These are phyloP conservation scores for Aricia artaxerxes DNA, from an alignment of 2,888 invertebrate genomes.

Conservation along the genomic window DNA sequence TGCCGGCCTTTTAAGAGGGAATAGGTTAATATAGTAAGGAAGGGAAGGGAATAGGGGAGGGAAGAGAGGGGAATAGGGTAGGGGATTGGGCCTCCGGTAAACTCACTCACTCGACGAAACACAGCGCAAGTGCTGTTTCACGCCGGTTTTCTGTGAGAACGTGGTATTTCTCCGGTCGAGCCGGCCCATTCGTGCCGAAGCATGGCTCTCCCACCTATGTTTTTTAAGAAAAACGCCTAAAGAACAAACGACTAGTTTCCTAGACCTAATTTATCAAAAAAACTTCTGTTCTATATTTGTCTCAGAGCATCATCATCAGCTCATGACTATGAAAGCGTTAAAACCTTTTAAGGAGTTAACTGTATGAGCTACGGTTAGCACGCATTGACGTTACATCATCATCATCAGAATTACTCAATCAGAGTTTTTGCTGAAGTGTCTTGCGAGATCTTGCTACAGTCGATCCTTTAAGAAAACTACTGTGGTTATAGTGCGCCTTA, in stretches of 20 bases:
- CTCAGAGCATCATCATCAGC: not conserved
- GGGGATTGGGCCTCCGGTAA: too few species aligned
- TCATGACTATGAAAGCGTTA: not conserved
- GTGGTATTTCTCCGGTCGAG: too few species aligned
- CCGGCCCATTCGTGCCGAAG: too few species aligned
- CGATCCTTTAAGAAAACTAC: not conserved
- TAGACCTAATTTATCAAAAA: not conserved
- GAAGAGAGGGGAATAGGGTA: too few species aligned
- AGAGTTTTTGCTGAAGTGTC: not conserved
- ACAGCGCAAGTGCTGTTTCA: too few species aligned
- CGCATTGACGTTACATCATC: not conserved
- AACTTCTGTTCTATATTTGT: not conserved
- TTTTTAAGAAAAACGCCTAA: too few species aligned
- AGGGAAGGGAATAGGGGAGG: too few species aligned
- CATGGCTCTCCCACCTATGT: too few species aligned
- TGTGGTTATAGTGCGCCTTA: not conserved
- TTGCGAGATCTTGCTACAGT: not conserved
- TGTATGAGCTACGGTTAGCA: not conserved
- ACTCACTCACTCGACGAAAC: too few species aligned
- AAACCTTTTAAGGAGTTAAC: slow-evolving; percentile 12
- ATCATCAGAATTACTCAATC: not conserved
- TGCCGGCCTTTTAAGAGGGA: too few species aligned
- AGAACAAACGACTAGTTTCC: not conserved
- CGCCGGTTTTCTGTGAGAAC: too few species aligned
- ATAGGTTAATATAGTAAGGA: too few species aligned